Base-by-base conservation (phyloP, 2,888 invertebrate species). In the Melanotus villosus region DNA sequence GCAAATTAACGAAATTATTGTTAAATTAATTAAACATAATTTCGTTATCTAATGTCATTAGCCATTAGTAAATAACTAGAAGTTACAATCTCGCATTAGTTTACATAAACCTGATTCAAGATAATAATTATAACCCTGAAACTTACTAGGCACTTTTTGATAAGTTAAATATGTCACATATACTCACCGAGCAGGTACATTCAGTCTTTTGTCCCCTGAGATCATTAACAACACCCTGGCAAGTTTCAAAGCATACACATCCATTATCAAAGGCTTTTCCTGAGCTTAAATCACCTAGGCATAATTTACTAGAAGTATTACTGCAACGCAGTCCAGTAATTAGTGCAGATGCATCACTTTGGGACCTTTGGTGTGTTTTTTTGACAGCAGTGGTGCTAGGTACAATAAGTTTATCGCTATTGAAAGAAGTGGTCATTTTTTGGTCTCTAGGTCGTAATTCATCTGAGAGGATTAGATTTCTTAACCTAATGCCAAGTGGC, bases 261-360 rank as follows among this genome's bases (percentile, higher is more conserved):
- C 98, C 98, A 84, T 93, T 98, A 86, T 99, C 98, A 85, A 98
- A 99, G 23, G 98, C 98, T 79, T 95, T 91, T 38, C 98, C 99
- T 12, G 98, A 95, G 63, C 94, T 93, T 77, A 98, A 86, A 86
- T 99, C 98, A 64, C 97, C 97, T 59, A 97, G 87, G 80, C 92
- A 91, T 75, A 93, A 86, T 80, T 92, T 92, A 87, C 86, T 58
- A 87, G 88, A 63, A n/a, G 77, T 50, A 81, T 83, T 75, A 47
- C 64, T 68, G n/a, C 63, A 58, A 60, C 54, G 54, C 18, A 71
- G 47, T 47, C 65, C 69, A 50, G 67, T 16, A 84, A 90, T 85
- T 77, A 93, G 84, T 71, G 93, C 94, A 57, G 95, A 94, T 38
- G 95, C 95, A 81, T 92, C 92, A 66, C 92, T 92, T 81, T 92